Conservation (phyloP, 1,140 invertebrate species). For the Atta colombica region DNA sequence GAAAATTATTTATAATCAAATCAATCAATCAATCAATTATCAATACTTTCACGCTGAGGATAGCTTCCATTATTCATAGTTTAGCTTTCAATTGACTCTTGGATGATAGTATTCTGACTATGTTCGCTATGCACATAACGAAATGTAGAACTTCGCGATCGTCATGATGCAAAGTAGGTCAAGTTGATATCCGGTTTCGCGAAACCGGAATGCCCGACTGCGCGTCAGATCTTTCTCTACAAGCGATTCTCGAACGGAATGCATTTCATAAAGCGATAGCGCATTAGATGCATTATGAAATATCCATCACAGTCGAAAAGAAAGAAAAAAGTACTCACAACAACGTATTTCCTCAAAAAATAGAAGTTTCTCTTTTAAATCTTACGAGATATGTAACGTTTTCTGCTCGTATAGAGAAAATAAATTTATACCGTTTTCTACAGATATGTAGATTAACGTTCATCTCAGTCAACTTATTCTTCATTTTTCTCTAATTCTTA, state of each 20-base stretch:
- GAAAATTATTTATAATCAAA: not conserved
- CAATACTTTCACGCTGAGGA: not conserved
- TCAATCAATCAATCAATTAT: not conserved
- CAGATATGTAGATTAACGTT: too few relatives aligned
- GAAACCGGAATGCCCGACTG: constrained; percentile 64
- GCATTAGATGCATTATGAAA: not conserved
- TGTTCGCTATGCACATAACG: not conserved
- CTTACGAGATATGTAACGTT: not conserved
- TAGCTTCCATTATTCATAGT: not conserved
- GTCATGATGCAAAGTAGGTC: constrained; percentile 70
- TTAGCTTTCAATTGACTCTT: not conserved
- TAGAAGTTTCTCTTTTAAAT: not conserved
- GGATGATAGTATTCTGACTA: not conserved
- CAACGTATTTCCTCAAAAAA: not conserved
- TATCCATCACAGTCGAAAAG: not conserved
- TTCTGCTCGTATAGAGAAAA: not conserved
- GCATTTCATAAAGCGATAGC: constrained; percentile 33
- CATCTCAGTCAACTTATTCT: too few relatives aligned
- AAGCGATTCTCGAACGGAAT: constrained; percentile 21
- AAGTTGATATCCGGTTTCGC: constrained; percentile 80
- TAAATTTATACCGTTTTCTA: not conserved
- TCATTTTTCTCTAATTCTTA: too few relatives aligned
- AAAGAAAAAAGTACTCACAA: not conserved
- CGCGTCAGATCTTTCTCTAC: constrained; percentile 55
- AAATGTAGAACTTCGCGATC: constrained; percentile 59